phyloP scores from a whole-genome alignment of 2,797 vertebrate species.

The Syngnathus rostellatus region DNA sequence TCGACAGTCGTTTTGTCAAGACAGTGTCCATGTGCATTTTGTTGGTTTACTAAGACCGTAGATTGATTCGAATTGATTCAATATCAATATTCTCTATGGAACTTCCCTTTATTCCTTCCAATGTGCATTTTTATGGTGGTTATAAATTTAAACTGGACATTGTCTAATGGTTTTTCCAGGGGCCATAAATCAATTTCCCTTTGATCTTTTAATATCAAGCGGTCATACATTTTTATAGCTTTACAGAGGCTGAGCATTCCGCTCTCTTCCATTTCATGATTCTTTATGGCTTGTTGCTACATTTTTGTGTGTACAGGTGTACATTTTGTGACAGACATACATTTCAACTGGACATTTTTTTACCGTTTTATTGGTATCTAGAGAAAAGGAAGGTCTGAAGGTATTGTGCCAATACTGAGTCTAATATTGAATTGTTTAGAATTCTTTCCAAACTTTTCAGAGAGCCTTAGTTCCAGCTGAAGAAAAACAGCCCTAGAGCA shows the following conservation, averaged over 20 bases:
- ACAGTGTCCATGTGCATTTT: constrained; percentile 14
- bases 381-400: not conserved
- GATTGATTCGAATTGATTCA: not conserved
- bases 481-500: too few relatives aligned
- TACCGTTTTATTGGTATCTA: not conserved
- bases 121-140: not conserved
- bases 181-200: not conserved
- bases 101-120: not conserved
- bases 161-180: not conserved
- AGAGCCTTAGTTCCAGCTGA: too few relatives aligned
- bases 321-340: not conserved
- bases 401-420: too few relatives aligned
- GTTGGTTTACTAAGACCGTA: not conserved
- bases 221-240: not conserved
- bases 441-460: too few relatives aligned
- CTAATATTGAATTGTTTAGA: too few relatives aligned
- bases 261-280: not conserved
- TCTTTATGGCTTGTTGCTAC: not conserved
- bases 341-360: not conserved
- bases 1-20: constrained; percentile 1
- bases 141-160: not conserved
- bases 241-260: not conserved
- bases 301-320: not conserved
- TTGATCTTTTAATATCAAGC: not conserved
- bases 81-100: not conserved